Base-by-base conservation (phyloP, 23 tunicate genomes). In the Corella eumyota region DNA sequence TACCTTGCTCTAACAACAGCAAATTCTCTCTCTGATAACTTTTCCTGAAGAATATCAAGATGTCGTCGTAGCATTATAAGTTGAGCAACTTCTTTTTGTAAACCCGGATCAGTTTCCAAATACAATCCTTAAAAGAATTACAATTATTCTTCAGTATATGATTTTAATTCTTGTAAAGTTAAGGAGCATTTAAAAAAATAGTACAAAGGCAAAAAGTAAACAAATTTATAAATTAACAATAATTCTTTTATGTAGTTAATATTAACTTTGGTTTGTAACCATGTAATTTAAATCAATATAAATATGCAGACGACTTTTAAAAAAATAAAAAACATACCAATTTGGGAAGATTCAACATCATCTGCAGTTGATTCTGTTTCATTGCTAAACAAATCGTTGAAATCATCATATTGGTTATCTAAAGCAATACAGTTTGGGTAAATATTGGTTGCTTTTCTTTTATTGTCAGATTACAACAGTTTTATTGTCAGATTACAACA, bases 61-160 rank as follows among this genome's bases (percentile, higher is more conserved):
- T 84, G 81, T 2, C 94, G 52, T 20, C 73, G 68, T 32, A 84
- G 66, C 76, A 74, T 60, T 30, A 84, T 75, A 29, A 84, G 34
- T 53, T 84, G 94, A 1, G 83, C 70, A 1, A 62, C 74, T 63
- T 84, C 74, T 28, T 36, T 65, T 33, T 80, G 90, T 1, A 66
- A 22, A 2, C 56, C 73, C 11, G 82, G 73, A 29, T 75, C 73
- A 7, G 67, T 66, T 24, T 58, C 73, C 60, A 75, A 35, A 65
- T 75, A 75, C 60, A 47, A 46, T 22, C 82, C 82, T 75, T 33
- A 27, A 24, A 55, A 61, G 34, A 30, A 31, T 2, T 28, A 26
- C 9, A n/a, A n/a, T n/a, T n/a, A n/a, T n/a, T n/a, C n/a, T n/a
- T n/a, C n/a, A n/a, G n/a, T n/a, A 53, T 7, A 11, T 53, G 9